Conservation (phyloP, 2,888 invertebrate species). For the Eilema griseolum region DNA sequence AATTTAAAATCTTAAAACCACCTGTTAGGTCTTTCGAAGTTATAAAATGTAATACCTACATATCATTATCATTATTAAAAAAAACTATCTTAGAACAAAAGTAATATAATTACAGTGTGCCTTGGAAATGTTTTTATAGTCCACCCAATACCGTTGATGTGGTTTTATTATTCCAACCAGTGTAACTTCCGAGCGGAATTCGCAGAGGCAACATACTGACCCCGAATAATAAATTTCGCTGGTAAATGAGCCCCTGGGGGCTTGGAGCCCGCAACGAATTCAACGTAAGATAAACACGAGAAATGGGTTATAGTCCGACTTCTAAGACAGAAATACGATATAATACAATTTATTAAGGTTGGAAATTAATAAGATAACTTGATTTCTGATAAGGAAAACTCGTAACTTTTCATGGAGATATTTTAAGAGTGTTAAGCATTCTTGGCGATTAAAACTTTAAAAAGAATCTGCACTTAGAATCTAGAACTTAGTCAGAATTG, state of each 20-base stretch:
- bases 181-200: conserved; percentile 49
- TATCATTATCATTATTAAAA: not conserved
- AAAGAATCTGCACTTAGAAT: no score
- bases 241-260: conserved; percentile 50
- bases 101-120: conserved; percentile 30
- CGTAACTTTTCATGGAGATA: not conserved
- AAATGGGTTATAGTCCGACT: conserved; percentile 31
- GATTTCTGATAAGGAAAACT: conserved; percentile 8
- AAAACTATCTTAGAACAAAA: conserved; percentile 1
- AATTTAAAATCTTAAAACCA: not conserved
- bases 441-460: not conserved
- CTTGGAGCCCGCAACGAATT: conserved; percentile 40
- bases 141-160: conserved; percentile 31
- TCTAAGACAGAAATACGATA: conserved; percentile 20
- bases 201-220: conserved; percentile 54
- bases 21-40: not conserved
- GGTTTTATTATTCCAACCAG: conserved; percentile 48
- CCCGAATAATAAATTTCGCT: conserved; percentile 55
- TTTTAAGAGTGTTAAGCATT: not conserved
- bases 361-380: conserved; percentile 12
- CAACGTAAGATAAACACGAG: conserved; percentile 45
- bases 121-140: conserved; percentile 37
- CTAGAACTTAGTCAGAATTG: not conserved
- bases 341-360: conserved; percentile 10
- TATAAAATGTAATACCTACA: not conserved